phyloP scores from a whole-genome alignment of 2,113 vertebrate species.

The Shinisaurus crocodilurus region DNA sequence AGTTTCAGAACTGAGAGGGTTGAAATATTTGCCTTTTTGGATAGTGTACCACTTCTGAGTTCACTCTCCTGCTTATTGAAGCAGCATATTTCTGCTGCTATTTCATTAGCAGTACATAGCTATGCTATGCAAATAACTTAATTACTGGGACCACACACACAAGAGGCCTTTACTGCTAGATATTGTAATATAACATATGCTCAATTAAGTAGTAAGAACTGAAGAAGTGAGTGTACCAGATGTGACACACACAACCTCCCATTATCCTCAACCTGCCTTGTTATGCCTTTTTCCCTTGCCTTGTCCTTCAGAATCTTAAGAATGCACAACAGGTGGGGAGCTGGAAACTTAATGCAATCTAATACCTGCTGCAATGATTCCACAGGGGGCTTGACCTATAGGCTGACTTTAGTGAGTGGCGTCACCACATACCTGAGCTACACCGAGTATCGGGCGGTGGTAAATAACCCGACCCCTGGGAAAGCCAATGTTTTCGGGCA shows the following conservation, averaged over 20 bases:
- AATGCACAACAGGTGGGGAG: neutral
- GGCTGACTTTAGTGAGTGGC: too few relatives aligned
- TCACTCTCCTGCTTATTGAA: neutral
- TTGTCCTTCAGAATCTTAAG: neutral
- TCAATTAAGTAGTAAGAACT: neutral
- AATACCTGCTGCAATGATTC: neutral
- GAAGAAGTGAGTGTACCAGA: neutral
- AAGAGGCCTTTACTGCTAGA: neutral
- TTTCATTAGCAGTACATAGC: neutral
- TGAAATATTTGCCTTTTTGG: slow-evolving; percentile 7
- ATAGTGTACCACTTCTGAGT: neutral
- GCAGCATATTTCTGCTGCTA: neutral
- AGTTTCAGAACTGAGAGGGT: neutral
- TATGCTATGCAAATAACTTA: neutral
- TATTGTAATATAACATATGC: neutral
- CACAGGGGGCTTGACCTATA: too few relatives aligned
- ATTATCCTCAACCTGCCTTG: neutral
- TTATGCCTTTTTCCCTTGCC: neutral
- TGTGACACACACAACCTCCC: neutral
- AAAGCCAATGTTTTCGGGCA: too few relatives aligned
- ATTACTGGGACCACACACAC: neutral
- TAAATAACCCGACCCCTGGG: too few relatives aligned
- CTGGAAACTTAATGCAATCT: neutral
- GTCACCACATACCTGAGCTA: too few relatives aligned
- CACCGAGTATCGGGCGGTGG: too few relatives aligned